Evolutionary conservation across 2,888 invertebrate genomes (phyloP), one percentile per base, ranked within the genome.

Genomic region (Agrochola macilenta): DNA sequence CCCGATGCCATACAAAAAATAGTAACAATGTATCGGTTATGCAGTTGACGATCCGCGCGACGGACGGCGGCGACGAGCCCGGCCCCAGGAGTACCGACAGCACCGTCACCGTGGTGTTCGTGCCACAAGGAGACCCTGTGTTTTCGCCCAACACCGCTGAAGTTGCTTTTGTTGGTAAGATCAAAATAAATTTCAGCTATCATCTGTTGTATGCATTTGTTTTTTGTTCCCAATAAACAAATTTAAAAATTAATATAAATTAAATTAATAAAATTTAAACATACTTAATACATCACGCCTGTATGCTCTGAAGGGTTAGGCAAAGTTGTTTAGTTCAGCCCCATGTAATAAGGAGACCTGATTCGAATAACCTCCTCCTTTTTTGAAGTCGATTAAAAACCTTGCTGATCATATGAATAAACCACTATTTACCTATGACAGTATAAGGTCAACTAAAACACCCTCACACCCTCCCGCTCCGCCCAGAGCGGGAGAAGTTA

Each of bases 1-100:
- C 20, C 2, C 5, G 30, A 43, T 12, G 3, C 1, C 1, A 46
- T 7, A 17, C 17, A 63, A 49, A 14, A 35, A 17, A 2, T 20
- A n/a, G 2, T 49, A 49, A 30, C 8, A 30, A 30, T 69, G 12
- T 12, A 20, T 64, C 65, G 46, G 5, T 70, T 71, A 35, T 54
- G 0, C 80, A 97, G 97, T 89, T 97, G 26, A 96, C 93, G 11
- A 91, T 97, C 68, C 93, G 93, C 49, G 97, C 96, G 0, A 95
- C 94, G 5, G 97, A 97, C 87, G 95, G 96, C 9, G 97, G 97
- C 1, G 93, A 93, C 0, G 94, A 94, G 9, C 95, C 96, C 0
- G 90, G 90, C 0, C 87, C 93, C 0, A 87, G 89, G 1, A 89
- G 73, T 39, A 82, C 93, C 0, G 92, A 90, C 69, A 87, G 89